Evolutionary conservation across 2,113 vertebrate species (phyloP).

Genomic region (Gallinago media): DNA sequence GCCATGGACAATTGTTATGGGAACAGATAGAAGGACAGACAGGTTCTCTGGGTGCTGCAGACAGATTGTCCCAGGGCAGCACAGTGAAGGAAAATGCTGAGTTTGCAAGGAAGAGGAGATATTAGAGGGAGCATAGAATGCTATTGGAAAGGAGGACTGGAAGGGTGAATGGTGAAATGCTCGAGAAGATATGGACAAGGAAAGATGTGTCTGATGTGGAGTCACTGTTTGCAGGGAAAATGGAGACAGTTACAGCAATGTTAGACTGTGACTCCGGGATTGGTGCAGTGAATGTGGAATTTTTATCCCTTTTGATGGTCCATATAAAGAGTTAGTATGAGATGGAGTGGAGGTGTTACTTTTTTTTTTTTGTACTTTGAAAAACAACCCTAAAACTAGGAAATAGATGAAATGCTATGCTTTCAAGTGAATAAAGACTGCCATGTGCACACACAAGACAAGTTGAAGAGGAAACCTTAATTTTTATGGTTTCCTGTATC

Average conservation of each 20-base stretch:
- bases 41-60: neutral
- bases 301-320: neutral
- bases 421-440: neutral
- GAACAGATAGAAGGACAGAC: neutral
- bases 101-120: neutral
- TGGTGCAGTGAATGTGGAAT: neutral
- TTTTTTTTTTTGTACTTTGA: neutral
- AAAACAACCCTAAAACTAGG: neutral
- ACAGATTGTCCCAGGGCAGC: neutral
- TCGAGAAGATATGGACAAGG: neutral
- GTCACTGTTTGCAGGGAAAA: neutral
- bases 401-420: neutral
- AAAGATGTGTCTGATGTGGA: neutral
- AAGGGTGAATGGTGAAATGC: neutral
- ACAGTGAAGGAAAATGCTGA: neutral
- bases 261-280: neutral
- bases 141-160: neutral
- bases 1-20: neutral
- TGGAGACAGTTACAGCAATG: neutral
- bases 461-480: neutral
- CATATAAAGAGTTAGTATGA: neutral
- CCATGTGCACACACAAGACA: neutral
- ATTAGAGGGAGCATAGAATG: neutral
- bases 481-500: constrained; percentile 8
- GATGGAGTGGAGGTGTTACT: neutral